Evolutionary conservation across 2,797 vertebrate species (phyloP).

Genomic region (Margarornis squamiger): DNA sequence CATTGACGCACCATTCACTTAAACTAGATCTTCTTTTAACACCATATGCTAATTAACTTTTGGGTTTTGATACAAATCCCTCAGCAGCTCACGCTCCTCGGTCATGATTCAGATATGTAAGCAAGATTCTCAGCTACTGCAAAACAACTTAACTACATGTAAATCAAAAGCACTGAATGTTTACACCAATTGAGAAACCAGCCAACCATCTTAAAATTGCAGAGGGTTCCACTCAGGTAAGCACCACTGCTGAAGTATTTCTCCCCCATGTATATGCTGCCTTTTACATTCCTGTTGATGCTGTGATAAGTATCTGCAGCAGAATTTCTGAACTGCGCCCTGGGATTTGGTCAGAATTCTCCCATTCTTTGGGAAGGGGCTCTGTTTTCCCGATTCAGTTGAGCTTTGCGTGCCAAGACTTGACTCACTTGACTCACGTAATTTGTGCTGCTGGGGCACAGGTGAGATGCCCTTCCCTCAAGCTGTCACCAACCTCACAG

Average conservation of each 20-base stretch:
- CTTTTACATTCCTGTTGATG: neutral
- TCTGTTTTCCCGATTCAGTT: neutral
- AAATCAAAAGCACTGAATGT: neutral
- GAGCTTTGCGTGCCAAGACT: neutral
- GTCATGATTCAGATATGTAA: neutral
- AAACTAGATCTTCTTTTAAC: slow-evolving; percentile 7
- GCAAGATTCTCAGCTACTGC: neutral
- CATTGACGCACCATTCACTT: neutral
- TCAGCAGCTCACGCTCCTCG: neutral
- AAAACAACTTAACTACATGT: slow-evolving; percentile 2
- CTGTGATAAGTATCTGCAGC: neutral
- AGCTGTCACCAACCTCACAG: neutral
- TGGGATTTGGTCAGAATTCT: neutral
- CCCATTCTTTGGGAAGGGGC: neutral
- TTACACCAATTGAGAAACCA: slow-evolving; percentile 25
- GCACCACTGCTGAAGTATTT: neutral
- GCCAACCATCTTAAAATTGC: neutral
- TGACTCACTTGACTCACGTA: fast-evolving
- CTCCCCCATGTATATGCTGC: neutral
- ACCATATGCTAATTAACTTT: neutral
- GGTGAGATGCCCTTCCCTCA: neutral
- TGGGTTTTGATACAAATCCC: neutral
- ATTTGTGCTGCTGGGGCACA: neutral
- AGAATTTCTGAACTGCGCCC: neutral
- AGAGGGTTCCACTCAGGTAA: neutral